Evolutionary conservation across 1,140 invertebrate genomes (phyloP).

Genomic region (Magallana gigas): DNA sequence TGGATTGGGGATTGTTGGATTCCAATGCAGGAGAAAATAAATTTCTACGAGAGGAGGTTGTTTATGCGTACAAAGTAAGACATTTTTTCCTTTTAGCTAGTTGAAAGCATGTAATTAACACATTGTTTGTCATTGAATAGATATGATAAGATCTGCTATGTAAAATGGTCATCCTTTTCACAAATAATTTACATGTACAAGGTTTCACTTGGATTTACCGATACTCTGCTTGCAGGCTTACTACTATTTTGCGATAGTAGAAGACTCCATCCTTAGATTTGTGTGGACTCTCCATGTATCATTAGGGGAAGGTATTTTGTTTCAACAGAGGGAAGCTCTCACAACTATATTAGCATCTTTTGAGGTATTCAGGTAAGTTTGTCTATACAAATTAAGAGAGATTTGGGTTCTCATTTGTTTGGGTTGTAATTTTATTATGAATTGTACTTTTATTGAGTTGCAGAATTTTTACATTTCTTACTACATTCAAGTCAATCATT

Average conservation of each 20-base stretch:
- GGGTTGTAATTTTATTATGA: too few species aligned
- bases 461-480: too few species aligned
- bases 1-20: conserved; percentile 99
- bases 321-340: conserved; percentile 90
- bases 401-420: not conserved
- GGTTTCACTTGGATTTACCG: too few species aligned
- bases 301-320: conserved; percentile 90
- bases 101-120: not conserved
- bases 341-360: conserved; percentile 92
- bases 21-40: conserved; percentile 90
- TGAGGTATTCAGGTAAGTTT: conserved; percentile 92
- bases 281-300: conserved; percentile 91
- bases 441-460: too few species aligned
- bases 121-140: too few species aligned
- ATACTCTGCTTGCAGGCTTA: conserved; percentile 81
- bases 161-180: too few species aligned
- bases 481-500: too few species aligned
- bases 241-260: conserved; percentile 98
- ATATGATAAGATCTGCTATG: too few species aligned
- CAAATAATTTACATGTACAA: too few species aligned
- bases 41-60: conserved; percentile 84
- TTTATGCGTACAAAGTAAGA: conserved; percentile 82
- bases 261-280: conserved; percentile 96
- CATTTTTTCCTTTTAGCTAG: not conserved
- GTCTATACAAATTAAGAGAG: not conserved